Evolutionary conservation across 1,140 invertebrate species (phyloP), one percentile per base, ranked within the genome.

Genomic region (Trichonephila inaurata): DNA sequence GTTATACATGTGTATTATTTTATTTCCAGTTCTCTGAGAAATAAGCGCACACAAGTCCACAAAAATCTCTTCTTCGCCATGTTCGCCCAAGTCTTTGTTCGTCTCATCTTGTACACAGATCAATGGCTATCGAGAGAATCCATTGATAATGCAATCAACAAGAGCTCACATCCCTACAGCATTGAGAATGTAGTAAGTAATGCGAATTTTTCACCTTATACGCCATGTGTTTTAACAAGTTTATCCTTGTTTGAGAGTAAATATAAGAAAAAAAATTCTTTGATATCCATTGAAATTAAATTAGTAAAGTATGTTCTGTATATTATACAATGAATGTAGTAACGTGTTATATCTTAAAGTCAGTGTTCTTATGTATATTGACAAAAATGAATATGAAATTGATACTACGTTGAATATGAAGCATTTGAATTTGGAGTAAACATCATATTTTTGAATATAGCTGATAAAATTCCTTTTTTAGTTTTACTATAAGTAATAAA

Each of bases 11-110:
- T 40, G 4, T 28, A 28, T 28, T 28, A 69, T 91, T 93, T 89
- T 69, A 28, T 28, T 95, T 95, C n/a, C 96, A 98, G 98, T 94
- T 97, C 97, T 77, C 95, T 99, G 58, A 96, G 97, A 93, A 98
- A 98, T 95, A 98, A 98, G 95, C 96, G 98, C 90, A 99, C 98
- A 5, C 96, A 97, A 90, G 98, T 99, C 89, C 98, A 99, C 95
- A 97, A 98, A 95, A 98, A 98, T 95, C 96, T 99, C 40, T 98
- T 99, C 95, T 96, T 98, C 3, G 98, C 98, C 0, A 98, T 98
- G 96, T 96, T 98, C 61, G 96, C 98, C 21, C 98, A 98, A 95
- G 98, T 98, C 2, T 95, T 98, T 44, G 97, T 98, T n/a, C 96
- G 98, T 89, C 96, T 99, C 72, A 97, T 97, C 0, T 95, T 98